Base-by-base conservation (phyloP, 2,797 vertebrate genomes). In the Gadopsis bispinosus region DNA sequence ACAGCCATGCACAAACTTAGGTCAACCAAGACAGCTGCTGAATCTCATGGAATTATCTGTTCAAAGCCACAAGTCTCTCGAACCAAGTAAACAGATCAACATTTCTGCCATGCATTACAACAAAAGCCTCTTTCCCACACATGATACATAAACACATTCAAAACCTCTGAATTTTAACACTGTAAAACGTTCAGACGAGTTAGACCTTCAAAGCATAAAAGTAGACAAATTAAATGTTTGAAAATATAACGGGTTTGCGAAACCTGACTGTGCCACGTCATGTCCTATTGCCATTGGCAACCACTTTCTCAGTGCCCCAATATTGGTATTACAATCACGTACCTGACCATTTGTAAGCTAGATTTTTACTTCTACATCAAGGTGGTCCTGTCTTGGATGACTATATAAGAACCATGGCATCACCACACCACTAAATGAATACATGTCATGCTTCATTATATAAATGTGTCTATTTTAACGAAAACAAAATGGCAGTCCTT, bases 41-140 rank as follows among this genome's bases (percentile, higher is more conserved):
- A 69, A 56, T 33, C 33, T 58, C 72, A 84, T 79, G 83, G 73
- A 84, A 47, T 41, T 39, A 76, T 59, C 59, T 56, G 37, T 77
- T 48, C 31, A 65, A 68, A 45, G 60, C 71, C 45, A 39, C n/a
- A 63, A 54, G 70, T 54, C 1, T 76, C 20, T 53, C 72, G 10
- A 82, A 62, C 45, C 31, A 22, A 47, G n/a, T 19, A 35, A 55
- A 65, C 16, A 31, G 13, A 29, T 58, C 9, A 43, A 72, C 20
- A 50, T 70, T 56, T 64, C n/a, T 71, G 69, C 55, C 87, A 90
- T 90, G 87, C 88, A 87, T 48, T 62, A n/a, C 3, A 45, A 80
- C 14, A 54, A 61, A 55, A 69, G 50, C 4, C 8, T 19, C 16
- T 37, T 45, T 62, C 17, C 39, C 41, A 69, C 14, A 70, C 58